Evolutionary conservation across 2,888 invertebrate species (phyloP), one percentile per base, ranked within the genome.

Genomic region (Operophtera brumata): DNA sequence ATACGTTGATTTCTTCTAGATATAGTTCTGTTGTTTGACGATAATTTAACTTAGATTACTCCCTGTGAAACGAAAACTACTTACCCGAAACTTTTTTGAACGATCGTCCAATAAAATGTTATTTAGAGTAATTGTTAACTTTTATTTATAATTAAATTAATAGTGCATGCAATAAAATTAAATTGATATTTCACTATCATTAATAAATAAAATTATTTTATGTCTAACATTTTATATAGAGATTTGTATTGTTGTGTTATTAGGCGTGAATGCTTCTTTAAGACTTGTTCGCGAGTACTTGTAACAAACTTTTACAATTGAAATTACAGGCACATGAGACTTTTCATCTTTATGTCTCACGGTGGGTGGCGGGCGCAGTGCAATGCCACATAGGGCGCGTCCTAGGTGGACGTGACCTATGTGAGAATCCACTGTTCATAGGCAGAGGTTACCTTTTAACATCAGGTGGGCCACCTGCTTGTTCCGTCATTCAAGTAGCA

Each of bases 1-100:
- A 89, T 89, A 85, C 78, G 88, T 89, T 90, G 88, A 86, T 85
- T 89, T 87, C 82, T 86, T 40, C 66, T 89, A 88, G 83, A 75
- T 70, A 20, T 20, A 20, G 59, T 78, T 83, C 75, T 85, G 80
- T 86, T 85, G 80, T 85, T 84, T 75, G 68, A 73, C 67, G 66
- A 65, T 72, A 67, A 61, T 60, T 45, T 66, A 64, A 65, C 54
- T 56, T 72, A 70, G 63, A 52, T 25, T 47, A 54, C 66, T 67
- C 68, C 75, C 70, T 70, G 73, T 75, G 73, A 77, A 67, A 65
- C 67, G 62, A 64, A 70, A 63, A 61, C 64, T 66, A 62, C 57
- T 61, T 49, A 56, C 37, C 49, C 49, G 53, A 54, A 49, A 48
- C 40, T 32, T 54, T n/a, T 51, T 69, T 63, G 54, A 57, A 70